A percentile compares a stretch with the other conserved stretches of the same genome.
Evolutionary conservation across 2,797 vertebrate species (phyloP).

Genomic region (Karalla daura): DNA sequence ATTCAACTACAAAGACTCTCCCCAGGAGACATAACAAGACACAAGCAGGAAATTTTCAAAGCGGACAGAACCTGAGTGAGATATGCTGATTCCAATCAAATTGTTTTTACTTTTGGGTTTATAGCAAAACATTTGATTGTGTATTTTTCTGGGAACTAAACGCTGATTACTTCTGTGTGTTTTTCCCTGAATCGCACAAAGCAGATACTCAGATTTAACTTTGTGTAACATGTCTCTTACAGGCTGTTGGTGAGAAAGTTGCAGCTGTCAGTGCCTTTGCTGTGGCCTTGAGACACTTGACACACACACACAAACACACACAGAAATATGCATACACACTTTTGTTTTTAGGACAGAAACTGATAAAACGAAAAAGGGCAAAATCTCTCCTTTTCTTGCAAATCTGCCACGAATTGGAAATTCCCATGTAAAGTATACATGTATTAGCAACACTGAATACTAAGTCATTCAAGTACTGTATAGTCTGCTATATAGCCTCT

Average conservation of each 20-base stretch:
- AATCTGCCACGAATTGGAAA: neutral
- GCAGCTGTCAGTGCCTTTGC: conserved; percentile 37
- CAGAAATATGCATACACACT: conserved; percentile 7
- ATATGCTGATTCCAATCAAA: neutral
- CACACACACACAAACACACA: conserved; percentile 14
- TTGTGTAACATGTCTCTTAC: neutral
- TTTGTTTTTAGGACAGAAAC: conserved; percentile 37
- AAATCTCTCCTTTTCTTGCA: conserved; percentile 1
- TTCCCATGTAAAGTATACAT: neutral
- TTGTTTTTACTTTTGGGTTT: conserved; percentile 2
- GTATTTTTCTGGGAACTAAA: neutral
- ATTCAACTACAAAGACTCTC: conserved; percentile 36
- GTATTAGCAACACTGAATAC: conserved; percentile 18
- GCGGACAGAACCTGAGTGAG: neutral
- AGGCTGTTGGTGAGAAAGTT: conserved; percentile 45
- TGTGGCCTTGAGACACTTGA: conserved; percentile 57
- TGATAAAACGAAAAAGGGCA: conserved; percentile 64
- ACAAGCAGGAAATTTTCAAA: conserved; percentile 21
- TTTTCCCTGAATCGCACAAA: neutral
- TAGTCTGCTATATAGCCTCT: too few species aligned
- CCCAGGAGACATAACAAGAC: conserved; percentile 1
- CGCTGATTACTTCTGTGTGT: neutral
- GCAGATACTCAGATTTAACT: neutral
- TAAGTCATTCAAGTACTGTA: conserved; percentile 19
- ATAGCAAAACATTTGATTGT: conserved; percentile 1